These are phyloP conservation scores for Corapipo altera DNA, from an alignment of 2,113 vertebrate species.

Conservation along the genomic window DNA sequence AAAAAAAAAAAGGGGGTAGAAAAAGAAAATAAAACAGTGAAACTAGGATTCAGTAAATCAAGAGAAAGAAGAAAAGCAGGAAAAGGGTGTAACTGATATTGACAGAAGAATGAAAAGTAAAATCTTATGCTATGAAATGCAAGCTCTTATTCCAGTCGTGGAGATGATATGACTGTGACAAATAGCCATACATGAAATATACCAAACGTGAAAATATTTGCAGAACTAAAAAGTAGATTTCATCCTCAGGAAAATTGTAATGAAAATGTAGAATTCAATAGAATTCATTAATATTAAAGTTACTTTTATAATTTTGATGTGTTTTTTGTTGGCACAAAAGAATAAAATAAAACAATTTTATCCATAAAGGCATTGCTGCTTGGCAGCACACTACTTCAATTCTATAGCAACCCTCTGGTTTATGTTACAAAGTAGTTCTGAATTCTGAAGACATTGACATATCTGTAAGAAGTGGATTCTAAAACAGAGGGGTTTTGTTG, in stretches of 20 bases:
- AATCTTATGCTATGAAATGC: not conserved
- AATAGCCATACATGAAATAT: not conserved
- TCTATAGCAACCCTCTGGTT: conserved; percentile 5
- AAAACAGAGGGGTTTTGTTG: conserved; percentile 46
- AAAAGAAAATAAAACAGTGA: not conserved
- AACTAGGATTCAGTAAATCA: not conserved
- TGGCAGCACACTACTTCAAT: conserved; percentile 25
- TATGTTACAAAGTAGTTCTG: conserved; percentile 50
- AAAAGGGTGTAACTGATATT: not conserved
- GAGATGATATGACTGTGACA: not conserved
- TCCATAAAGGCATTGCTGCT: conserved; percentile 10
- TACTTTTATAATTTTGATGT: conserved; percentile 44
- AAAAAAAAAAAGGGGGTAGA: not conserved
- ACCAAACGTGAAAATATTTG: conserved; percentile 22
- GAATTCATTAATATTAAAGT: conserved; percentile 55
- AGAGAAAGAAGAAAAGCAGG: not conserved
- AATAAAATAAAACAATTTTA: conserved; percentile 51
- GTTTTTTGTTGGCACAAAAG: conserved; percentile 57
- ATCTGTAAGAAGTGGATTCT: conserved; percentile 45
- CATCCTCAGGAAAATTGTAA: conserved; percentile 16
- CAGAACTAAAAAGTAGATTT: conserved; percentile 40
- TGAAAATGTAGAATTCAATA: conserved; percentile 19
- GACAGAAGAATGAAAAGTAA: not conserved
- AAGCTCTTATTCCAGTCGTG: not conserved
- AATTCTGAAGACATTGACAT: conserved; percentile 47